phyloP scores from a whole-genome alignment of 1,140 invertebrate species.

The Lordiphosa clarofinis region DNA sequence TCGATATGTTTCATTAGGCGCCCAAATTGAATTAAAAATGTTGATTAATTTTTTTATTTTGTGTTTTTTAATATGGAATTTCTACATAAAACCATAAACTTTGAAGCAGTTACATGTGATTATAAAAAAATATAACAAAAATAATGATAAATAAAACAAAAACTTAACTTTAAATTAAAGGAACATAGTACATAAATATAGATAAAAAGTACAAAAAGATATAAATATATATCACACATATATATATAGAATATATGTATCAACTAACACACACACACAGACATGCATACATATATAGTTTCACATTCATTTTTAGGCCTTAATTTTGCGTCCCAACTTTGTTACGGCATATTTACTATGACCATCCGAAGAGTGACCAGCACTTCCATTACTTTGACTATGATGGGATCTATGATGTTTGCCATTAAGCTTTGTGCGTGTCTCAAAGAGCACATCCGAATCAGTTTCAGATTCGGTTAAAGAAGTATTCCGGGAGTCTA shows the following conservation, averaged over 20 bases:
- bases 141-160: background rate
- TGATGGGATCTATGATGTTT: conserved; percentile 52
- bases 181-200: conserved; percentile 23
- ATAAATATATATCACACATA: conserved; percentile 24
- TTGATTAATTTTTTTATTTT: too few species aligned
- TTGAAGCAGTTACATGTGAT: too few species aligned
- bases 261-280: conserved; percentile 37
- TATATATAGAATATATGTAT: conserved; percentile 36
- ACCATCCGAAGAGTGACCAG: conserved; percentile 36
- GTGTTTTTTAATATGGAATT: too few species aligned
- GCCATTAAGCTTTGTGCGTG: conserved; percentile 82
- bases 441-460: conserved; percentile 87
- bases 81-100: too few species aligned
- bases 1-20: too few species aligned
- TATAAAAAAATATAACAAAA: too few species aligned
- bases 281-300: conserved; percentile 17
- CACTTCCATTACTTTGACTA: conserved; percentile 50
- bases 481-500: conserved; percentile 82
- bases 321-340: conserved; percentile 81
- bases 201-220: conserved; percentile 17
- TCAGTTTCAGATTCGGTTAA: conserved; percentile 88
- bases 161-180: conserved; percentile 12
- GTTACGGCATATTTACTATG: conserved; percentile 80
- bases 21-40: too few species aligned
- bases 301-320: conserved; percentile 78